phyloP scores from a whole-genome alignment of 2,113 vertebrate species.

The Gopherus flavomarginatus region DNA sequence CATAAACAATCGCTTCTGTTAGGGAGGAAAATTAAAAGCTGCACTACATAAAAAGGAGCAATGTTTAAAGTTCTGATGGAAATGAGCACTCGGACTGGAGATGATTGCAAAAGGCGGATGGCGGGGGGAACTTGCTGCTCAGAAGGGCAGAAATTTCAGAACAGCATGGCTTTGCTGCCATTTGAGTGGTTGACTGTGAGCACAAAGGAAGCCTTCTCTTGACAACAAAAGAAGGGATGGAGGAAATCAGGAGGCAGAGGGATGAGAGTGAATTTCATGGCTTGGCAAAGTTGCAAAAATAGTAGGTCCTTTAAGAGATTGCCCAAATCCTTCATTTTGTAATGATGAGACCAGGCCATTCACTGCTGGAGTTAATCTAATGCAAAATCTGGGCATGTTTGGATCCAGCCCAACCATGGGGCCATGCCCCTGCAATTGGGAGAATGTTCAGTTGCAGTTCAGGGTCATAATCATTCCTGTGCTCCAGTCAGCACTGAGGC shows the following conservation, averaged over 20 bases:
- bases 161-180: neutral
- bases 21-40: slow-evolving; percentile 83
- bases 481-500: neutral
- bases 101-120: slow-evolving; percentile 63
- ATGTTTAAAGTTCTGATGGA: slow-evolving; percentile 83
- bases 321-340: neutral
- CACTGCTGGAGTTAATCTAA: neutral
- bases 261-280: neutral
- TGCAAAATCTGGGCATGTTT: neutral
- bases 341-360: neutral
- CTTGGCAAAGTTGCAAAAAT: neutral
- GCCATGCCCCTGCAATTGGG: neutral
- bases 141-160: neutral
- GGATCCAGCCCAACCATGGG: neutral
- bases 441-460: neutral
- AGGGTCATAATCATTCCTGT: neutral
- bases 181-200: neutral
- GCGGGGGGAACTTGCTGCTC: neutral
- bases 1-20: slow-evolving; percentile 80
- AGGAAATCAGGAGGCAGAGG: neutral
- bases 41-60: slow-evolving; percentile 79
- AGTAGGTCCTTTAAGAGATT: accelerated
- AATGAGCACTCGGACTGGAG: slow-evolving; percentile 70
- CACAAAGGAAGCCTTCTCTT: neutral
- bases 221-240: accelerated